Evolutionary conservation across 2,797 vertebrate species (phyloP), one percentile per base, ranked within the genome.

Genomic region (Macroramphosus scolopax): DNA sequence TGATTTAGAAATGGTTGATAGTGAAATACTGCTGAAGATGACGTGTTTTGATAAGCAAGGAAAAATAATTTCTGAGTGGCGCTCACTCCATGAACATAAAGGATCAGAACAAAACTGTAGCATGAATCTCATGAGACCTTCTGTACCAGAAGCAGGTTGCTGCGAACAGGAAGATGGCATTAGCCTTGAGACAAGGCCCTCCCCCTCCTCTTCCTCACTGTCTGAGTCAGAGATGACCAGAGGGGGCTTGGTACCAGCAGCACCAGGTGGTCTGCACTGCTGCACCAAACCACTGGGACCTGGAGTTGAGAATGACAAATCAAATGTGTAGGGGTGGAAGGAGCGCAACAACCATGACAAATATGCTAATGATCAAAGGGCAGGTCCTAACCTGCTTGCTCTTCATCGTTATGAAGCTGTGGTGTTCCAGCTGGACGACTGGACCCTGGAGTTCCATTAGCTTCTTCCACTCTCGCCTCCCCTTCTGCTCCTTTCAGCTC

Each of bases 181-280:
- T 60, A 59, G 85, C 30, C 67, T 81, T 5, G 74, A 68, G 41
- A 69, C 72, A 0, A 81, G 88, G 8, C 92, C 91, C 38, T 96
- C 95, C n/a, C n/a, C n/a, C 42, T 98, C 96, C 40, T 98, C 95
- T 11, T 49, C 47, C 47, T 98, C 96, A 20, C 95, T 98, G 81
- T 98, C 96, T 1, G 96, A 98, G 78, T 98, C 96, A 0, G 94
- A 94, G 48, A 94, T 88, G 51, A 92, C 92, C 61, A 92, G 86
- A 2, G 93, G 89, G 29, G 89, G 62, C 72, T 93, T 91, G 60
- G 93, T 91, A 25, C 90, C 87, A 20, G 51, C 2, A 13, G 49
- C 40, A 76, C 78, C 34, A 85, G 88, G 9, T 86, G 93, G 67
- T 92, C 91, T 63, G 33, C 32, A 28, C 57, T 80, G 77, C 56